A percentile compares a stretch with the other conserved stretches of the same genome.
Conservation (phyloP, 2,113 vertebrate species). For the Galbula dea region DNA sequence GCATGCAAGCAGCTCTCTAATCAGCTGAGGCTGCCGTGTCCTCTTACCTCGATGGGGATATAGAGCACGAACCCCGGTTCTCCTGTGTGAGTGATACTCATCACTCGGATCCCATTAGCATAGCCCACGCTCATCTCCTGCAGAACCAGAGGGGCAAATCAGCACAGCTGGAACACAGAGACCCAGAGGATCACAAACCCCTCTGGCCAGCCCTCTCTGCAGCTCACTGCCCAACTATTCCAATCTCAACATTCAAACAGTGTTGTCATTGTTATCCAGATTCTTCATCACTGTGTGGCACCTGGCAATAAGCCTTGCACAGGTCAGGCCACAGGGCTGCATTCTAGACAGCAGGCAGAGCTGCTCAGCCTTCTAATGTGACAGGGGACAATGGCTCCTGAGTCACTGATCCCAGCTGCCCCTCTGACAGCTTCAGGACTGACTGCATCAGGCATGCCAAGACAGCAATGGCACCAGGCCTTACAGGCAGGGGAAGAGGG, state of each 20-base stretch:
- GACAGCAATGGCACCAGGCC: background rate
- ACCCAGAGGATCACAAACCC: background rate
- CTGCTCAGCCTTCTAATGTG: background rate
- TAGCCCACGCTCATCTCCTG: constrained; percentile 99
- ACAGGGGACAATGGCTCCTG: background rate
- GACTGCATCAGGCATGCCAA: background rate
- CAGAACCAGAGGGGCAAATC: constrained; percentile 4
- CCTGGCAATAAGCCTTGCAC: background rate
- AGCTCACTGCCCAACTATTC: background rate
- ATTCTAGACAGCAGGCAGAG: background rate
- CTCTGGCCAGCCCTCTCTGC: background rate
- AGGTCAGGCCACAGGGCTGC: background rate
- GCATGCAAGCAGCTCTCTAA: background rate
- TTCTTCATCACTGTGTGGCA: background rate
- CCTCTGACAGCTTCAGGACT: background rate
- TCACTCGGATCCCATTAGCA: constrained; percentile 96
- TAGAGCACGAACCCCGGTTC: constrained; percentile 98
- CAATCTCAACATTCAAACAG: background rate
- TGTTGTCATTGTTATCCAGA: background rate
- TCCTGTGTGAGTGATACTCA: constrained; percentile 99
- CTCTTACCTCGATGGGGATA: constrained; percentile 93
- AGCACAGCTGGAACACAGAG: background rate
- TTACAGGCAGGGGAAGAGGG: background rate
- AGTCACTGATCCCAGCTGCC: background rate
- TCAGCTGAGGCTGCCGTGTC: background rate